Evolutionary conservation across 2,797 vertebrate genomes (phyloP).

Genomic region (Sebastes cheni): DNA sequence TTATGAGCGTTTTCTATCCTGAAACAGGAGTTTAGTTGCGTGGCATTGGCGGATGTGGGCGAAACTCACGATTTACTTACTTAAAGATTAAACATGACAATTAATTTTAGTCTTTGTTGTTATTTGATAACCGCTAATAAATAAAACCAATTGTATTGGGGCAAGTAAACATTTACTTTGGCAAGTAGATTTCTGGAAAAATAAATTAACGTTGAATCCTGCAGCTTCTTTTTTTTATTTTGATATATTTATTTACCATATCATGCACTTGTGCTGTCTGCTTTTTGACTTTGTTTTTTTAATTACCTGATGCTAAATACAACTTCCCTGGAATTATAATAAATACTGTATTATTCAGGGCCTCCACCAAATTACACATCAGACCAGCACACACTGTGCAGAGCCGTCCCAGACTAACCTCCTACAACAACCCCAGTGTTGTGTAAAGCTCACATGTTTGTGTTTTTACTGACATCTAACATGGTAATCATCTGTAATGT

Average conservation of each 20-base stretch:
- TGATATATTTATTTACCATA: background rate
- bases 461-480: background rate
- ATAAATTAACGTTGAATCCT: background rate
- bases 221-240: background rate
- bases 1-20: too few relatives aligned
- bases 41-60: too few relatives aligned
- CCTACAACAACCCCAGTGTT: background rate
- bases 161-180: too few relatives aligned
- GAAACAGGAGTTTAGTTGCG: too few relatives aligned
- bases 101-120: too few relatives aligned
- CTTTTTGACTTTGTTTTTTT: background rate
- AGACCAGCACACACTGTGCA: background rate
- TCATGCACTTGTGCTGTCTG: background rate
- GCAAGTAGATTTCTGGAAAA: too few relatives aligned
- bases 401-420: background rate
- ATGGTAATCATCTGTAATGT: background rate
- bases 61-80: too few relatives aligned
- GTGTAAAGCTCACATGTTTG: background rate
- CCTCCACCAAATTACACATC: background rate
- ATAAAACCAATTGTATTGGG: too few relatives aligned
- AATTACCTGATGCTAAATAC: background rate
- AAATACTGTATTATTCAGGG: background rate
- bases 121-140: too few relatives aligned
- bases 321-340: background rate
- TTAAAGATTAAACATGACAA: too few relatives aligned